phyloP scores from a whole-genome alignment of 2,113 vertebrate species.

The Istiophorus platypterus region DNA sequence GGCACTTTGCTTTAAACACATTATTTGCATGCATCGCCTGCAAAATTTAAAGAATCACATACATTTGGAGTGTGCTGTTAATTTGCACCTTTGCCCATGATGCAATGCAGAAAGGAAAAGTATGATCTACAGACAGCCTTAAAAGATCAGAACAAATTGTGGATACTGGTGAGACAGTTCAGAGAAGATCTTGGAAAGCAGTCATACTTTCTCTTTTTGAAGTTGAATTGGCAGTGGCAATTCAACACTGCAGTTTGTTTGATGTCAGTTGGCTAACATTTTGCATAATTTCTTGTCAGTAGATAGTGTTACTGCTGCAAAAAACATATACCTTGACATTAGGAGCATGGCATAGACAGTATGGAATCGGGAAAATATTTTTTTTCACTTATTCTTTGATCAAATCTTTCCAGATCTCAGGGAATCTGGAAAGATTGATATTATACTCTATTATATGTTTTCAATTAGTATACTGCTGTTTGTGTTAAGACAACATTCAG shows the following conservation, averaged over 20 bases:
- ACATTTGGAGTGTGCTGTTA: background rate
- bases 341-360: no score
- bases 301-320: conserved; percentile 1
- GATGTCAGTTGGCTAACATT: background rate
- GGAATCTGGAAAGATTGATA: background rate
- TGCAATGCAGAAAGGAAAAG: background rate
- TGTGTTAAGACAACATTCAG: background rate
- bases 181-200: background rate
- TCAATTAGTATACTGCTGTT: background rate
- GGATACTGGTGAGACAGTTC: background rate
- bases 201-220: background rate
- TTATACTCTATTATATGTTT: background rate
- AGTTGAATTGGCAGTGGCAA: conserved; percentile 6
- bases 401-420: background rate
- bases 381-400: conserved; percentile 8
- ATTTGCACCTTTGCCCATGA: background rate
- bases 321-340: background rate
- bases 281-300: conserved; percentile 11
- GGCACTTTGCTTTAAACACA: conserved; percentile 45
- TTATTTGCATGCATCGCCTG: conserved; percentile 67
- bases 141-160: background rate
- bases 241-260: background rate
- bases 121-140: background rate
- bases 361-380: background rate
- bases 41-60: background rate